Evolutionary conservation across 2,888 invertebrate genomes (phyloP).

Genomic region (Dichetophora obliterata): DNA sequence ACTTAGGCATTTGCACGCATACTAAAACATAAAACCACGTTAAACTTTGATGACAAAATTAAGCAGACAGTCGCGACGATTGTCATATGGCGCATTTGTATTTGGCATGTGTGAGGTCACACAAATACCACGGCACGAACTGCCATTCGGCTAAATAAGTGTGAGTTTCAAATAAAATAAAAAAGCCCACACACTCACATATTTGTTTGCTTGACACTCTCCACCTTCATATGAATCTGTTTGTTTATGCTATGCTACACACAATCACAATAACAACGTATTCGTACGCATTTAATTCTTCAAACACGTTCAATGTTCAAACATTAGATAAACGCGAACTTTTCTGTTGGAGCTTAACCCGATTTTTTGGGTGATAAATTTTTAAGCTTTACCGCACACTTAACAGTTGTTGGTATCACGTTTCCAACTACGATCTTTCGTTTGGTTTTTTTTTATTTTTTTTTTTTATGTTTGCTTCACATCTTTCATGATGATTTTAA

Average conservation of each 20-base stretch:
- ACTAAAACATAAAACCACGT: background rate
- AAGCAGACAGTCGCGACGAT: background rate
- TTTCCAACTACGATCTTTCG: no score
- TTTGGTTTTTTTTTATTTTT: no score
- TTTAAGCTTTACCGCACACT: background rate
- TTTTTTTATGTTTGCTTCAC: no score
- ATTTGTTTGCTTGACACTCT: background rate
- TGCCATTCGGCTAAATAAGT: background rate
- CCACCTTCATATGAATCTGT: no score
- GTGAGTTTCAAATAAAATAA: no score
- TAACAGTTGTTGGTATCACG: no score
- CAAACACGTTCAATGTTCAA: background rate
- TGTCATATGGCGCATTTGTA: background rate
- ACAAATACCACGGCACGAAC: background rate
- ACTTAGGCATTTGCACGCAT: background rate
- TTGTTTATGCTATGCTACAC: no score
- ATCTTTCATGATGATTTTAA: no score
- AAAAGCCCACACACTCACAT: background rate
- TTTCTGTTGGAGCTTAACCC: background rate
- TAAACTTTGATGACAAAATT: conserved; percentile 12
- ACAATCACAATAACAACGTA: background rate
- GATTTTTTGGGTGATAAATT: background rate
- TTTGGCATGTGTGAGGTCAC: background rate
- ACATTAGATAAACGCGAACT: background rate
- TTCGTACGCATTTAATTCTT: background rate